Base-by-base conservation (phyloP, 2,888 invertebrate genomes). In the Agrypnus murinus region DNA sequence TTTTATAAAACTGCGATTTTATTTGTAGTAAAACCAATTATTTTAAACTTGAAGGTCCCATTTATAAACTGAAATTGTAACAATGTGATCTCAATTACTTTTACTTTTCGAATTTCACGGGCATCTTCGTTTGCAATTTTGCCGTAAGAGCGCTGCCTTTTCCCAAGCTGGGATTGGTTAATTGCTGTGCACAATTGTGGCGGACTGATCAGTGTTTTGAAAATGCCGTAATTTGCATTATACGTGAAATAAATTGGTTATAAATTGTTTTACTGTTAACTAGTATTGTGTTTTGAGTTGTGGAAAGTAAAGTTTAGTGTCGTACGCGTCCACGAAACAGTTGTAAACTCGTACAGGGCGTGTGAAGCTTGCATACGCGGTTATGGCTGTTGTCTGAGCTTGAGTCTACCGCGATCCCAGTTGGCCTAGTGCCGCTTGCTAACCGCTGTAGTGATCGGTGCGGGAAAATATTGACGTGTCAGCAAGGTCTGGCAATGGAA, bases 131-230 rank as follows among this genome's bases (percentile, higher is more conserved):
- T 45, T 0, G 14, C 12, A 38, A 58, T 59, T 67, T 71, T 59
- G 25, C 67, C 77, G 74, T 64, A 34, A 46, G 46, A 32, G 71
- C 78, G 73, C 69, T 63, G 55, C 7, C 14, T n/a, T 1, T 25
- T 40, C 66, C 71, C 31, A 45, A 19, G 46, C 64, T 75, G 69
- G 75, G 77, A 83, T 84, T 84, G 83, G 83, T 80, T 79, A 79
- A 80, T 79, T 78, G 79, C 70, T 69, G 77, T 77, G 77, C 74
- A 77, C 77, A 73, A 78, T 81, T 80, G 81, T 82, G 82, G 82
- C 83, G 82, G 82, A 83, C 76, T 81, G 67, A 73, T 75, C 75
- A 77, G 73, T 82, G 81, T 82, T 83, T 84, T 84, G 82, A 83
- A 83, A 80, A 78, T 79, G 81, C 76, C 73, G 72, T 80, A 80